These are phyloP conservation scores for Stomatorhinus walkeri DNA, from an alignment of 2,797 vertebrate genomes.

Conservation along the genomic window DNA sequence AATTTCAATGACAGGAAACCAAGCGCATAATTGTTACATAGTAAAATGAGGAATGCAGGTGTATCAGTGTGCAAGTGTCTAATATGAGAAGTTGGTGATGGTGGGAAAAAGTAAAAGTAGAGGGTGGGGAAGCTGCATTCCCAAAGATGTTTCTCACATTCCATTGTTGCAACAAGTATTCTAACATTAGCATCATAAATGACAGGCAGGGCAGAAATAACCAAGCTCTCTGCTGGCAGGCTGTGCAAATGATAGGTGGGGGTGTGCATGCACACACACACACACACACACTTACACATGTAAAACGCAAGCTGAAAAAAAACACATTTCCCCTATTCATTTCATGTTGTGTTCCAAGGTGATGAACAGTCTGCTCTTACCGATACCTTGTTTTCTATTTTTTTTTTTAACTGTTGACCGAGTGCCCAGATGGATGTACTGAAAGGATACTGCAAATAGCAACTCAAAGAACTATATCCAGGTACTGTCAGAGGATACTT, in stretches of 20 bases:
- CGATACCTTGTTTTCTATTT: not conserved
- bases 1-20: not conserved
- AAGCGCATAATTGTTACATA: not conserved
- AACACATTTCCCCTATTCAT: not conserved
- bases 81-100: not conserved
- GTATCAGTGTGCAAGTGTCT: not conserved
- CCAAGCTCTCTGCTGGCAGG: not conserved
- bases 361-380: not conserved
- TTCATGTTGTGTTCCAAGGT: not conserved
- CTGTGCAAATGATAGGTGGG: not conserved
- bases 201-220: conserved; percentile 8
- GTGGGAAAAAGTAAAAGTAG: not conserved
- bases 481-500: not conserved
- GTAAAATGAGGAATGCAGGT: not conserved
- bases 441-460: not conserved
- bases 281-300: not conserved
- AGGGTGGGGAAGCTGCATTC: not conserved
- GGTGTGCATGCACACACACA: not conserved
- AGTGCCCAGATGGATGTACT: not conserved
- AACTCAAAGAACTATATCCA: not conserved
- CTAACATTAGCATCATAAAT: conserved; percentile 10
- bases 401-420: not conserved
- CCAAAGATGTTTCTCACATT: conserved; percentile 1
- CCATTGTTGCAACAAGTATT: conserved; percentile 20
- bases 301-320: not conserved